A percentile compares a stretch with the other conserved stretches of the same genome.
Conservation (phyloP, 2,888 invertebrate genomes). For the Cerastoderma edule region DNA sequence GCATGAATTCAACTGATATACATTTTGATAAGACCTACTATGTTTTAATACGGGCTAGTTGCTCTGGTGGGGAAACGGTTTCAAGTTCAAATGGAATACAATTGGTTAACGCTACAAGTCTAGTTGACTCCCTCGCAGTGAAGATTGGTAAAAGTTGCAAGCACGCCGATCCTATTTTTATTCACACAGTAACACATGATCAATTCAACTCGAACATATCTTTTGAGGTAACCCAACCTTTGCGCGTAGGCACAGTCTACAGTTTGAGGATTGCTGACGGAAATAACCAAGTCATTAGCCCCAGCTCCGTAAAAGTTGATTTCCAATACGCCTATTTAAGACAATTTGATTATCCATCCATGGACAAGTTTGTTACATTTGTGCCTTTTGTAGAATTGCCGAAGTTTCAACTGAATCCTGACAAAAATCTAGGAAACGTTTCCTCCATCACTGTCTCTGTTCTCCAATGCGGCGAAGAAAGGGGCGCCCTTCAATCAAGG, state of each 20-base stretch:
- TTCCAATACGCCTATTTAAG: background rate
- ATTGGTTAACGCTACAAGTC: slow-evolving; percentile 21
- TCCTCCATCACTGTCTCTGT: background rate
- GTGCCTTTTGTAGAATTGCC: background rate
- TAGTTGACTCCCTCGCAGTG: slow-evolving; percentile 17
- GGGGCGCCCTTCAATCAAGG: background rate
- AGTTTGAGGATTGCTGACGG: background rate
- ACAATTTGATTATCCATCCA: background rate
- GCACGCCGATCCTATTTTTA: background rate
- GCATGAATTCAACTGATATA: slow-evolving; percentile 10
- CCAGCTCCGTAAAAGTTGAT: background rate
- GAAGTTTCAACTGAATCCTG: background rate
- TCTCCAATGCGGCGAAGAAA: background rate
- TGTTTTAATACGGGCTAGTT: slow-evolving; percentile 32
- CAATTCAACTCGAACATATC: no score
- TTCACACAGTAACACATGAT: no score
- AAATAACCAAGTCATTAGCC: background rate
- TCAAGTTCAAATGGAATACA: slow-evolving; percentile 54
- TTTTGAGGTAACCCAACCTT: background rate
- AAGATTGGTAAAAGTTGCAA: background rate
- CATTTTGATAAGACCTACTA: slow-evolving; percentile 6
- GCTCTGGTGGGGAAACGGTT: slow-evolving; percentile 38
- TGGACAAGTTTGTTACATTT: background rate
- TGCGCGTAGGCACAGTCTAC: background rate
- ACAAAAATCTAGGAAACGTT: background rate